Percentiles rank a stretch among this genome's conserved stretches.
phyloP scores from a whole-genome alignment of 2,113 vertebrate genomes.

The Phocoena sinus region DNA sequence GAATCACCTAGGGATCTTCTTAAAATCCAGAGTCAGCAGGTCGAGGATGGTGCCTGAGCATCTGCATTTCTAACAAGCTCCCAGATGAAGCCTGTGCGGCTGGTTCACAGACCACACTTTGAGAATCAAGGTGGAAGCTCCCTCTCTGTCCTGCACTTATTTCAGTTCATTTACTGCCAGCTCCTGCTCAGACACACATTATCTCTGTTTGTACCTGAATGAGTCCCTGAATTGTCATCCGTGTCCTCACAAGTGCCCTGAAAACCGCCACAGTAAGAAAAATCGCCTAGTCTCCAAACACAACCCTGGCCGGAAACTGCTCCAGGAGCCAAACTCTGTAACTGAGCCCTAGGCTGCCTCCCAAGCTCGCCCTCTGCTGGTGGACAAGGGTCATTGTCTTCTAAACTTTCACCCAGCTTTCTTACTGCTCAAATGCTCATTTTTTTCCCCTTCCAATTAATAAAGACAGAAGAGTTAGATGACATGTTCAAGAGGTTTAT shows the following conservation, averaged over 20 bases:
- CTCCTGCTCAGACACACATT: background rate
- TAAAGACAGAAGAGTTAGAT: background rate
- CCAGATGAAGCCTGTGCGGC: background rate
- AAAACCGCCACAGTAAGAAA: background rate
- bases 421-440: background rate
- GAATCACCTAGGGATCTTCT: background rate
- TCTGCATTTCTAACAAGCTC: background rate
- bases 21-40: background rate
- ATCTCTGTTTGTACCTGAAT: background rate
- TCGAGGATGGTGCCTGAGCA: background rate
- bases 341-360: background rate
- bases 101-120: background rate
- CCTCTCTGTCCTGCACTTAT: background rate
- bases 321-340: background rate
- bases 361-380: conserved; percentile 65
- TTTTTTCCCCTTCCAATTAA: background rate
- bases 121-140: background rate
- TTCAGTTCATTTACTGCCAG: background rate
- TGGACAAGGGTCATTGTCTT: background rate
- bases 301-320: background rate
- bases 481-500: background rate
- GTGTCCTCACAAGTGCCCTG: background rate
- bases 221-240: background rate
- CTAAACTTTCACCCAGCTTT: background rate
- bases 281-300: background rate